Evolutionary conservation across 2,113 vertebrate species (phyloP).

Genomic region (Sialia sialis): DNA sequence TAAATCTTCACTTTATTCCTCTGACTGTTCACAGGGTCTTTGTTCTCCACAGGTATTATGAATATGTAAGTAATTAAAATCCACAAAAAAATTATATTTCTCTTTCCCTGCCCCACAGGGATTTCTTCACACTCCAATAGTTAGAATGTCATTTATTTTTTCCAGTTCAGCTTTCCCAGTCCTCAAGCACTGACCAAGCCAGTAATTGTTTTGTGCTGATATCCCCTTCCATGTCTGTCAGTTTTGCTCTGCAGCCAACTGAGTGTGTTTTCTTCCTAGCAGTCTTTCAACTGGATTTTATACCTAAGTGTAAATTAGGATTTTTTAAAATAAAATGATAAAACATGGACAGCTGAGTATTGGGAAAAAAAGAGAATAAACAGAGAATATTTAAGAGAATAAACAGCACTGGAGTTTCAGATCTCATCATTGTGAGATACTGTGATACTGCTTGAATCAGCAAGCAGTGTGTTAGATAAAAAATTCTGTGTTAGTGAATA

Average conservation of each 20-base stretch:
- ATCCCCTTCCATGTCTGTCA: background rate
- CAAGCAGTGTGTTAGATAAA: background rate
- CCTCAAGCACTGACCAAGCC: background rate
- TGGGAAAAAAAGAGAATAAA: background rate
- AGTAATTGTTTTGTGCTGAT: background rate
- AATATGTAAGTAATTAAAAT: background rate
- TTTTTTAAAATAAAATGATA: background rate
- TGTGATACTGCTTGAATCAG: background rate
- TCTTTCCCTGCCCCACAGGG: background rate
- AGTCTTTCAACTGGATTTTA: background rate
- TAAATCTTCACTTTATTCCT: background rate
- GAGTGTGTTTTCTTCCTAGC: background rate
- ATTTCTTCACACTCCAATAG: background rate
- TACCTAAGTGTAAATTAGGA: background rate
- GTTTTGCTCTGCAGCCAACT: background rate
- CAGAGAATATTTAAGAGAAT: background rate
- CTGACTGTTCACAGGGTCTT: background rate
- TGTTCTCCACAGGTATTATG: background rate
- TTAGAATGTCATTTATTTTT: background rate
- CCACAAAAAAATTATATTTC: background rate
- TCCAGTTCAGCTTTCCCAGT: background rate
- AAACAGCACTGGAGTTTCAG: background rate
- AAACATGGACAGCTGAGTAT: background rate
- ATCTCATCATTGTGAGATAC: background rate
- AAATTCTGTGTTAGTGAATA: background rate